These are phyloP conservation scores for Amphibalanus amphitrite DNA, from an alignment of 1,140 invertebrate genomes.

Conservation along the genomic window DNA sequence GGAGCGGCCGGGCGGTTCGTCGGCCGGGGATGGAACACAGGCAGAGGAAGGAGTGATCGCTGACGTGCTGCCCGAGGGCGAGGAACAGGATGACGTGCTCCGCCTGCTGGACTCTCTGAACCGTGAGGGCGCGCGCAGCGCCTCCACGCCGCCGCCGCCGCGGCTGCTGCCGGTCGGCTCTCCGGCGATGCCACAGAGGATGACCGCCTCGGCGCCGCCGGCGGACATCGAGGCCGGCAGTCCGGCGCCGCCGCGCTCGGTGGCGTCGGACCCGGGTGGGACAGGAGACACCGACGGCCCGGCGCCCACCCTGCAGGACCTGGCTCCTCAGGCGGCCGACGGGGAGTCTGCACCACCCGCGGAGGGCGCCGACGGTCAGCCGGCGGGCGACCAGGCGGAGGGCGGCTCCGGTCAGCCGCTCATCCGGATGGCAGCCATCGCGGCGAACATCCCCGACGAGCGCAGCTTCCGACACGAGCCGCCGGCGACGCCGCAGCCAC, in stretches of 20 bases:
- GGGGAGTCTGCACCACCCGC: too few relatives aligned
- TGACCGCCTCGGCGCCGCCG: neutral
- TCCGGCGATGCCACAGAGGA: neutral
- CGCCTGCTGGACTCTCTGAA: neutral
- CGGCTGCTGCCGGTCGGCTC: neutral
- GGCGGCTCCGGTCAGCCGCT: neutral
- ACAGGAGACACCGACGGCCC: neutral
- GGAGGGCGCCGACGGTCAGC: neutral
- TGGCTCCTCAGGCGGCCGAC: neutral
- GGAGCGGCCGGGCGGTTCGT: neutral
- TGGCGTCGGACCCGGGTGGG: neutral
- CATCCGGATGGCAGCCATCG: neutral
- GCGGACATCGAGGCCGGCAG: neutral
- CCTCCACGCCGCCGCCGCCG: neutral
- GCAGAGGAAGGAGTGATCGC: neutral
- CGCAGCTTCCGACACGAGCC: neutral
- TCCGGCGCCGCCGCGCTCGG: neutral
- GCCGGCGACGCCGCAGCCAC: neutral
- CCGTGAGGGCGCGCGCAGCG: neutral
- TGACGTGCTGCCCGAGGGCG: neutral
- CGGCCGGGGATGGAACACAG: too few relatives aligned
- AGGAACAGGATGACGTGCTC: neutral
- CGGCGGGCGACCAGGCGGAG: neutral
- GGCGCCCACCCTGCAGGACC: neutral
- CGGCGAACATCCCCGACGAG: slow-evolving; percentile 4